Conservation (phyloP, 2,888 invertebrate species). For the Adelphocoris suturalis region DNA sequence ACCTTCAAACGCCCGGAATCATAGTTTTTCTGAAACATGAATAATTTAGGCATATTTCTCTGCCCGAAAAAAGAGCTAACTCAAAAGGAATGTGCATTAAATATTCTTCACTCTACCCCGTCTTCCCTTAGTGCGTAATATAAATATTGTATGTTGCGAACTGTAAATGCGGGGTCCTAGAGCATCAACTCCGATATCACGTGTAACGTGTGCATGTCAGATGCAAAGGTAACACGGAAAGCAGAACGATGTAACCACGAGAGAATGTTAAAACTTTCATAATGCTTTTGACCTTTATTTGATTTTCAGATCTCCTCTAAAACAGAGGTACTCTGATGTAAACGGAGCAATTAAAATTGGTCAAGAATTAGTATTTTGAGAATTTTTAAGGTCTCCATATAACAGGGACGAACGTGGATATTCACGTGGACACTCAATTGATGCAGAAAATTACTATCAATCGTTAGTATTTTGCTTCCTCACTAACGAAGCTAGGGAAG, state of each 20-base stretch:
- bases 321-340: too few species aligned
- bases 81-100: constrained; percentile 54
- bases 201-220: not conserved
- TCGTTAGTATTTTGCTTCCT: too few species aligned
- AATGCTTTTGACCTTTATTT: not conserved
- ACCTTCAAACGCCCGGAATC: constrained; percentile 69
- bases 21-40: constrained; percentile 68
- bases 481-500: too few species aligned
- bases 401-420: too few species aligned
- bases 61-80: constrained; percentile 22
- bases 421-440: too few species aligned
- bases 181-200: constrained; percentile 29
- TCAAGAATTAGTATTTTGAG: too few species aligned
- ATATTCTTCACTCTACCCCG: constrained; percentile 49
- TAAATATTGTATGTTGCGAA: constrained; percentile 5
- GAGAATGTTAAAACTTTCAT: not conserved
- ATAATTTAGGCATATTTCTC: constrained; percentile 55
- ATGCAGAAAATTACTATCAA: too few species aligned
- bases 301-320: not conserved
- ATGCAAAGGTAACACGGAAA: not conserved
- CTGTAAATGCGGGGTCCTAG: constrained; percentile 16
- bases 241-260: not conserved
- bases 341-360: too few species aligned
- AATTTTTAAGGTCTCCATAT: too few species aligned
- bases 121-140: constrained; percentile 33